phyloP scores from a whole-genome alignment of 2,113 vertebrate species.

The Sinocyclocheilus grahami region DNA sequence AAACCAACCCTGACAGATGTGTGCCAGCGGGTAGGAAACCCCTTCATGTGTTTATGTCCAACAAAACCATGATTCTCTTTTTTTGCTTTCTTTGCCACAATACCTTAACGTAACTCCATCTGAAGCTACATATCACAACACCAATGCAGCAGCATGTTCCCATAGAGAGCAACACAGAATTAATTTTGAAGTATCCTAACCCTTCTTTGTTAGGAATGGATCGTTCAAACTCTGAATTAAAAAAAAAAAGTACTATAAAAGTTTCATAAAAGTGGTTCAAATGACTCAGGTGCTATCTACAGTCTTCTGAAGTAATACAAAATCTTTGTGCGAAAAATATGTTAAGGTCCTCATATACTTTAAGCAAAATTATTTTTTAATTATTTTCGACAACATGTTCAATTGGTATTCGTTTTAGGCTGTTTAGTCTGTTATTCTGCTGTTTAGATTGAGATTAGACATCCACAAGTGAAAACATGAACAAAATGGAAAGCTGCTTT shows the following conservation, averaged over 20 bases:
- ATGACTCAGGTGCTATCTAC: background rate
- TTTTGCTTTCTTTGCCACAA: background rate
- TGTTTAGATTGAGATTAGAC: too few species aligned
- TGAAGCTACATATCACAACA: background rate
- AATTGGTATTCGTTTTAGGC: background rate
- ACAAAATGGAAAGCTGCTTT: too few species aligned
- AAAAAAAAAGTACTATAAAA: background rate
- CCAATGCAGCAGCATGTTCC: background rate
- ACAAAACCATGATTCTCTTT: background rate
- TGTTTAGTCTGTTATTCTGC: background rate
- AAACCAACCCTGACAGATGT: conserved; percentile 37
- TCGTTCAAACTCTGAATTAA: background rate
- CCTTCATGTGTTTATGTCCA: conserved; percentile 7
- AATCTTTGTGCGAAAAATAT: background rate
- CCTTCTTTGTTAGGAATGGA: background rate
- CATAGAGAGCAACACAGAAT: background rate
- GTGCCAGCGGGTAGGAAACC: background rate
- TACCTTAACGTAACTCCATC: background rate
- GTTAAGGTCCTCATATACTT: too few species aligned
- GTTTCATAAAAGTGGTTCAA: background rate
- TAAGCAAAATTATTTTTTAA: too few species aligned
- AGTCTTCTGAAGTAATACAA: background rate
- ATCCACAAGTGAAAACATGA: too few species aligned
- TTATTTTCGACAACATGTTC: too few species aligned
- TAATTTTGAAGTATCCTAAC: background rate